Conservation (phyloP, 2,888 invertebrate species). For the Dolomedes plantarius region DNA sequence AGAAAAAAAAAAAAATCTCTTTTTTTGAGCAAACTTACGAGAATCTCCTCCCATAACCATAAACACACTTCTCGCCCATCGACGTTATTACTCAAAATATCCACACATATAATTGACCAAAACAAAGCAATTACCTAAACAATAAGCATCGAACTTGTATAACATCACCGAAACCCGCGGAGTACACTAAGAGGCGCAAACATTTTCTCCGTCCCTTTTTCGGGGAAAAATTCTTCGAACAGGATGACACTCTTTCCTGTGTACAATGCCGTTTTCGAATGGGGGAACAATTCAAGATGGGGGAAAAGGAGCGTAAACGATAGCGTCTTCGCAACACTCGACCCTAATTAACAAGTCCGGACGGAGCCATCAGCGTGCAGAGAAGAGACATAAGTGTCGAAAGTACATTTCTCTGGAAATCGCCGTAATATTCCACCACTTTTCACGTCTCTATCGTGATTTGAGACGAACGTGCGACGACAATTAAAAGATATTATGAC, state of each 20-base stretch:
- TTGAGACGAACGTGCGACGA: not conserved
- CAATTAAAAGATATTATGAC: not conserved
- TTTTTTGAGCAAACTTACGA: no score
- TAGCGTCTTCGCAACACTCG: slow-evolving; percentile 29
- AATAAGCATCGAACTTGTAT: no score
- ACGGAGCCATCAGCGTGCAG: slow-evolving; percentile 41
- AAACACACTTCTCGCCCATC: no score
- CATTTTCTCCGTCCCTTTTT: no score
- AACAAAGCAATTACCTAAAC: no score
- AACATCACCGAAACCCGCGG: no score
- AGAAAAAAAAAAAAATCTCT: no score
- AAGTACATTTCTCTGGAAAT: not conserved
- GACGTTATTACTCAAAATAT: no score
- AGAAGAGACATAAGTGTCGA: not conserved
- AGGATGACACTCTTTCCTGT: slow-evolving; percentile 10
- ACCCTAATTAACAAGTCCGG: slow-evolving; percentile 64
- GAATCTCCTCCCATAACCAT: no score
- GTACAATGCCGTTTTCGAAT: slow-evolving; percentile 22
- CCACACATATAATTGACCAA: no score
- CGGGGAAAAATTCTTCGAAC: no score
- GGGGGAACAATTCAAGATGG: slow-evolving; percentile 27
- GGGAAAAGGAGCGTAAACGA: slow-evolving; percentile 12
- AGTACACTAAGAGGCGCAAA: no score
- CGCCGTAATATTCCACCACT: not conserved
- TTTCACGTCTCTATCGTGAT: not conserved